These are phyloP conservation scores for Montipora capitata DNA, from an alignment of 92 coral and sea anemone genomes.

Conservation along the genomic window DNA sequence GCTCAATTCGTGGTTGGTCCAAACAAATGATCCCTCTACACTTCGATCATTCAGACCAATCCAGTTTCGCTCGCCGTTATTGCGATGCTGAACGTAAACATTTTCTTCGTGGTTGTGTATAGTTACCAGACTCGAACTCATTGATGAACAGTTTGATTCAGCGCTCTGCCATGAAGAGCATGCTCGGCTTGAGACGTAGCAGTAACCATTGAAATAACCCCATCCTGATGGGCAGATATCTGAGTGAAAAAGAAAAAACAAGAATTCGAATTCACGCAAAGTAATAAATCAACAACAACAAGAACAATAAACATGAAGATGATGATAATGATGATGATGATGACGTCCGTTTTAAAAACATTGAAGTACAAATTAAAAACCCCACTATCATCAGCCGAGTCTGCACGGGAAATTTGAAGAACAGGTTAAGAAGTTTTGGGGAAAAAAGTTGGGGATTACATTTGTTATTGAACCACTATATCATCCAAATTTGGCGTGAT, in stretches of 20 bases:
- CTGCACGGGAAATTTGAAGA: too few relatives aligned
- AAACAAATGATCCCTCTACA: constrained; percentile 53
- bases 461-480: too few relatives aligned
- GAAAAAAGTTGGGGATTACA: too few relatives aligned
- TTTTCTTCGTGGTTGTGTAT: constrained; percentile 43
- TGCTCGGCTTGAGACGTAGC: constrained; percentile 36
- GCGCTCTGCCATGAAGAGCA: constrained; percentile 55
- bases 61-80: constrained; percentile 55
- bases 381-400: too few relatives aligned
- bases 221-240: constrained; percentile 51
- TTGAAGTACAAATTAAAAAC: too few relatives aligned
- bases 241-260: background rate
- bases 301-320: background rate
- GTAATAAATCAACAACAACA: background rate
- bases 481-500: too few relatives aligned
- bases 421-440: too few relatives aligned
- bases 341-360: too few relatives aligned
- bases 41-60: constrained; percentile 60
- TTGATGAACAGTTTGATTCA: constrained; percentile 30
- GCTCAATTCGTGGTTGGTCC: constrained; percentile 51
- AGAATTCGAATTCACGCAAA: background rate
- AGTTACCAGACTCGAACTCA: constrained; percentile 49
- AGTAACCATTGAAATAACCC: constrained; percentile 48
- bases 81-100: constrained; percentile 46
- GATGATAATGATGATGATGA: too few relatives aligned